These are phyloP conservation scores for Ricordea florida DNA, from an alignment of 92 coral and sea anemone species.

Conservation along the genomic window DNA sequence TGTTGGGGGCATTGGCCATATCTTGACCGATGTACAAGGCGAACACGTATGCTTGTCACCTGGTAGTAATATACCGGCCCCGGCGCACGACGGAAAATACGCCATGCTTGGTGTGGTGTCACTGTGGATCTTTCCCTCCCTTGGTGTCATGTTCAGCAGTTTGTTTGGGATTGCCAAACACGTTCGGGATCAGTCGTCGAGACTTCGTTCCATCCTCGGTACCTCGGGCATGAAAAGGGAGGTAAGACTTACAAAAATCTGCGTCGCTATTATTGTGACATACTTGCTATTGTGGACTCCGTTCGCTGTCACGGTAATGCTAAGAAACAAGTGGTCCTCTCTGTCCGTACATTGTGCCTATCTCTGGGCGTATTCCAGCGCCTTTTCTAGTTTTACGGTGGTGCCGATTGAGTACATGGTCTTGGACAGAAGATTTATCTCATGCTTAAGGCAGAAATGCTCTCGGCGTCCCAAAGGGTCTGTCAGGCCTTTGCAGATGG, in stretches of 20 bases:
- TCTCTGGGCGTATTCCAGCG: constrained; percentile 48
- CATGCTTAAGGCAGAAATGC: background rate
- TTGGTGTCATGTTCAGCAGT: constrained; percentile 25
- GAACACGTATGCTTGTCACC: constrained; percentile 11
- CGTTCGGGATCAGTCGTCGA: constrained; percentile 31
- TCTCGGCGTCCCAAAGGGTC: too few species aligned
- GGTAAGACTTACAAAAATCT: constrained; percentile 39
- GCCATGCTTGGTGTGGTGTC: constrained; percentile 48
- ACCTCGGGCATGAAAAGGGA: constrained; percentile 14
- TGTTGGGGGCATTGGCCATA: constrained; percentile 41
- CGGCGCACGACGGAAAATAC: constrained; percentile 8
- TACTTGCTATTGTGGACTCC: constrained; percentile 31
- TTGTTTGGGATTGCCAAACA: constrained; percentile 41
- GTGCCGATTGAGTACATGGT: constrained; percentile 58
- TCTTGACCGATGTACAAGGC: constrained; percentile 13
- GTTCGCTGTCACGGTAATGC: constrained; percentile 35
- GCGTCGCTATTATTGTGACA: constrained; percentile 21
- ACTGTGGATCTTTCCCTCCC: constrained; percentile 52
- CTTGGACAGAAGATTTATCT: constrained; percentile 37
- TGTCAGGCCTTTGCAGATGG: too few species aligned
- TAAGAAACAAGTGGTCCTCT: constrained; percentile 35
- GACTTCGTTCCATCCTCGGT: constrained; percentile 41
- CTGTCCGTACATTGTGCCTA: constrained; percentile 37
- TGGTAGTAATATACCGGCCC: constrained; percentile 4
- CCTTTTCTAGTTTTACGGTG: constrained; percentile 46